phyloP scores from a whole-genome alignment of 2,113 vertebrate genomes.

The Apodemus speciosus region DNA sequence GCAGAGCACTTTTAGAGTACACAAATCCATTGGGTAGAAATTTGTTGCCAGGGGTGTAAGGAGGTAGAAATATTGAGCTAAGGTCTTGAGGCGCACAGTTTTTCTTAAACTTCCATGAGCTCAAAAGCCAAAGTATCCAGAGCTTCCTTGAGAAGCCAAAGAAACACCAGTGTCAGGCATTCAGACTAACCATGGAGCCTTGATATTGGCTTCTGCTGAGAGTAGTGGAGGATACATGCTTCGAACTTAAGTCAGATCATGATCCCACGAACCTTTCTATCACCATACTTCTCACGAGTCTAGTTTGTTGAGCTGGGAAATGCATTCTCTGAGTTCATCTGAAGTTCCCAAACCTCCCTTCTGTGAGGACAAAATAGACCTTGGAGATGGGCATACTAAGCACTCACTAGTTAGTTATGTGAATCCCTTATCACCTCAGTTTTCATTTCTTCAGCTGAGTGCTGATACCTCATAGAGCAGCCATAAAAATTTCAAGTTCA shows the following conservation, averaged over 20 bases:
- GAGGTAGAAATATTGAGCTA: not conserved
- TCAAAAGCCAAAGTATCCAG: not conserved
- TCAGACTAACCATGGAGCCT: not conserved
- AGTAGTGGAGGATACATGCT: not conserved
- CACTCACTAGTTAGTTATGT: not conserved
- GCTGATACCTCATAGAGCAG: not conserved
- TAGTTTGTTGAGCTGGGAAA: not conserved
- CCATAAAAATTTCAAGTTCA: not conserved
- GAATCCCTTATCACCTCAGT: not conserved
- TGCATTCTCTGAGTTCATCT: not conserved
- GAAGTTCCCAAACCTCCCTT: not conserved
- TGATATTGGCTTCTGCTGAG: not conserved
- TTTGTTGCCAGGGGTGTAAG: rapidly evolving
- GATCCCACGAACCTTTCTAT: not conserved
- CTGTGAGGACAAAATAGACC: not conserved
- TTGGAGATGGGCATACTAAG: not conserved
- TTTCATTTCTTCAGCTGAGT: not conserved
- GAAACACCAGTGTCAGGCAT: not conserved
- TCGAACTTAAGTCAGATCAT: not conserved
- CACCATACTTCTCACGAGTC: not conserved
- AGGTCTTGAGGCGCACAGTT: not conserved
- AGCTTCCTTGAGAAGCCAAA: not conserved
- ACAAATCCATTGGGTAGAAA: conserved; percentile 34
- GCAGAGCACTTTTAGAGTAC: not conserved
- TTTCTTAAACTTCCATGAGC: not conserved